Conservation (phyloP, 2,797 vertebrate genomes). For the Siniperca obscura region DNA sequence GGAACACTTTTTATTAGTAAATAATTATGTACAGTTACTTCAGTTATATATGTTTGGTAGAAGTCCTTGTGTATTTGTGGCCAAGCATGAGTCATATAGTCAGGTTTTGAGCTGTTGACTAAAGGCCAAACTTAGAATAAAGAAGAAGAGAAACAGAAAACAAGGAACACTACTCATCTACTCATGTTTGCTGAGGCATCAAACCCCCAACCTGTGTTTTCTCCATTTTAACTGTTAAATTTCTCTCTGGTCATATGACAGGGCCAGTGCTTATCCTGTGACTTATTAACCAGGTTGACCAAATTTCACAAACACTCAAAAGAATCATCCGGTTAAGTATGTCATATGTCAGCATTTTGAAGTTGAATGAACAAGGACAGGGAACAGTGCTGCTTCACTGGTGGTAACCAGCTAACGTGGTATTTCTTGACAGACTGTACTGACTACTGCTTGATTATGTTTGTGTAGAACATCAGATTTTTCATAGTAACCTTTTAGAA, state of each 20-base stretch:
- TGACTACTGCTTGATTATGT: neutral
- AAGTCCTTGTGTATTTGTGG: neutral
- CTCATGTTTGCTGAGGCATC: constrained; percentile 62
- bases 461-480: neutral
- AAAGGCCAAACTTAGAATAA: neutral
- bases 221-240: constrained; percentile 12
- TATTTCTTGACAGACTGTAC: constrained; percentile 3
- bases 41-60: neutral
- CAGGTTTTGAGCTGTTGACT: neutral
- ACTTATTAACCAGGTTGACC: constrained; percentile 60
- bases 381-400: neutral
- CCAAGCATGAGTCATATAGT: neutral
- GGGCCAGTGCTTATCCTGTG: constrained; percentile 60
- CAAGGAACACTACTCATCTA: constrained; percentile 48
- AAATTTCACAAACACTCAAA: constrained; percentile 17
- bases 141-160: constrained; percentile 64
- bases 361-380: constrained; percentile 17
- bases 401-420: neutral
- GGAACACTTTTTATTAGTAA: neutral
- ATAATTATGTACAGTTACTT: neutral
- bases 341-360: constrained; percentile 45
- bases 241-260: constrained; percentile 62
- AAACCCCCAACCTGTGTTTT: constrained; percentile 40
- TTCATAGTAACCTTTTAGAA: neutral
- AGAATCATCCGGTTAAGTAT: constrained; percentile 12